Percentiles rank a stretch among this genome's conserved stretches.
These are phyloP conservation scores for Oxygymnocypris stewartii DNA, from an alignment of 2,113 vertebrate genomes.

Conservation along the genomic window DNA sequence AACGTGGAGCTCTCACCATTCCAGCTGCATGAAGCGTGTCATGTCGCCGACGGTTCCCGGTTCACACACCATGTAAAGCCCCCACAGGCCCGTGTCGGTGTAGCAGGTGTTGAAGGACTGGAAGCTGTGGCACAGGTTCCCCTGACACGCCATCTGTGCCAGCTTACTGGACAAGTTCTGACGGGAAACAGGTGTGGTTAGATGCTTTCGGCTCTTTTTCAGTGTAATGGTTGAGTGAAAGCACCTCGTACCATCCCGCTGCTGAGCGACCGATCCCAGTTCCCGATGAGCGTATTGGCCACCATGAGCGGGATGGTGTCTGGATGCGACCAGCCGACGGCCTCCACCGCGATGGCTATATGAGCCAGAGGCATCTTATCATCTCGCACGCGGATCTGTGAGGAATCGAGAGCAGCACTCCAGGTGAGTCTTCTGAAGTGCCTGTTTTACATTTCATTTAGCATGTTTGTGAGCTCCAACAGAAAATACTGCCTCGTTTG, in stretches of 20 bases:
- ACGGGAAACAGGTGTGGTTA: not conserved
- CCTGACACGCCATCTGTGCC: slow-evolving; percentile 90
- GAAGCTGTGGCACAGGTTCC: slow-evolving; percentile 95
- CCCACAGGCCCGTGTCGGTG: slow-evolving; percentile 96
- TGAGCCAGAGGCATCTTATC: slow-evolving; percentile 98
- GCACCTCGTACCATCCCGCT: slow-evolving; percentile 86
- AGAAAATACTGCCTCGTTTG: not conserved
- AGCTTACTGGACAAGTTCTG: slow-evolving; percentile 95
- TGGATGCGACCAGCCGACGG: slow-evolving; percentile 91
- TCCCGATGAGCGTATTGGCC: slow-evolving; percentile 95
- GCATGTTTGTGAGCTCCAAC: not conserved
- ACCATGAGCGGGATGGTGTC: slow-evolving; percentile 98
- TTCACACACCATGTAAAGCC: slow-evolving; percentile 96
- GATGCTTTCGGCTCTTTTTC: not conserved
- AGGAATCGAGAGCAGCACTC: not conserved
- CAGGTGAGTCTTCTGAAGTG: no score
- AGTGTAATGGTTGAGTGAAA: not conserved
- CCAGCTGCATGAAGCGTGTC: slow-evolving; percentile 87
- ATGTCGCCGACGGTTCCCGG: slow-evolving; percentile 86
- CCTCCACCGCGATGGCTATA: slow-evolving; percentile 89
- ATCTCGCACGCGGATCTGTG: slow-evolving; percentile 88
- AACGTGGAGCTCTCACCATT: slow-evolving; percentile 81
- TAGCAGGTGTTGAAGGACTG: slow-evolving; percentile 99
- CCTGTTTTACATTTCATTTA: no score
- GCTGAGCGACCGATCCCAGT: slow-evolving; percentile 97